These are phyloP conservation scores for Colostygia pectinataria DNA, from an alignment of 2,888 invertebrate species.

Conservation along the genomic window DNA sequence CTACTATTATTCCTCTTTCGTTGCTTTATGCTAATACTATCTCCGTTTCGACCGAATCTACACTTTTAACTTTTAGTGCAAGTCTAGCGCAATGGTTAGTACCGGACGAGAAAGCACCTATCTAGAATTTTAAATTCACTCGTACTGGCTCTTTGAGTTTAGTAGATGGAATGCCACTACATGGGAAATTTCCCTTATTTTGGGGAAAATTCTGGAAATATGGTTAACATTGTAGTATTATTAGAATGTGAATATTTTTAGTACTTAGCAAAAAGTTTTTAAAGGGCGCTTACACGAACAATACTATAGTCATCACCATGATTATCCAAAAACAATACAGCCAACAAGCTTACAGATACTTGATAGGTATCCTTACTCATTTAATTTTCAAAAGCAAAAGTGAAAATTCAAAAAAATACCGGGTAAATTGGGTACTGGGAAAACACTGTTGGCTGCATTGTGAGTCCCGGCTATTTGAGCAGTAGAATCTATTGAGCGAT, in stretches of 20 bases:
- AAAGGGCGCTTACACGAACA: no score
- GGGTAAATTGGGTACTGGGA: not conserved
- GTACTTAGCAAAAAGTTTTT: no score
- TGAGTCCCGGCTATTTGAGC: slow-evolving; percentile 17
- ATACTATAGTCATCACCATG: no score
- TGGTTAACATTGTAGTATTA: no score
- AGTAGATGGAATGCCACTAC: slow-evolving; percentile 9
- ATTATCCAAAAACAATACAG: no score
- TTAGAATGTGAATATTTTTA: no score
- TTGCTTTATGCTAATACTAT: slow-evolving; percentile 36
- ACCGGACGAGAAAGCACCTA: slow-evolving; percentile 37
- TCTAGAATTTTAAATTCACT: slow-evolving; percentile 48
- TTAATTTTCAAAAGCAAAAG: not conserved
- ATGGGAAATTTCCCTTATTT: slow-evolving; percentile 5
- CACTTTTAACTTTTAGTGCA: slow-evolving; percentile 43
- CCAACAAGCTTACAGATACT: no score
- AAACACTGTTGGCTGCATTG: slow-evolving; percentile 14
- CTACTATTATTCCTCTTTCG: slow-evolving; percentile 35
- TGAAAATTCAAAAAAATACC: not conserved
- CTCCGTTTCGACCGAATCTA: slow-evolving; percentile 36
- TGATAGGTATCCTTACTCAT: no score
- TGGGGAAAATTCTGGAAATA: not conserved
- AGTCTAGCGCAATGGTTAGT: slow-evolving; percentile 37
- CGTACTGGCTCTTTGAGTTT: slow-evolving; percentile 39
- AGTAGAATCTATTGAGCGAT: slow-evolving; percentile 41